Base-by-base conservation (phyloP, 2,888 invertebrate species). In the Seira ritae region DNA sequence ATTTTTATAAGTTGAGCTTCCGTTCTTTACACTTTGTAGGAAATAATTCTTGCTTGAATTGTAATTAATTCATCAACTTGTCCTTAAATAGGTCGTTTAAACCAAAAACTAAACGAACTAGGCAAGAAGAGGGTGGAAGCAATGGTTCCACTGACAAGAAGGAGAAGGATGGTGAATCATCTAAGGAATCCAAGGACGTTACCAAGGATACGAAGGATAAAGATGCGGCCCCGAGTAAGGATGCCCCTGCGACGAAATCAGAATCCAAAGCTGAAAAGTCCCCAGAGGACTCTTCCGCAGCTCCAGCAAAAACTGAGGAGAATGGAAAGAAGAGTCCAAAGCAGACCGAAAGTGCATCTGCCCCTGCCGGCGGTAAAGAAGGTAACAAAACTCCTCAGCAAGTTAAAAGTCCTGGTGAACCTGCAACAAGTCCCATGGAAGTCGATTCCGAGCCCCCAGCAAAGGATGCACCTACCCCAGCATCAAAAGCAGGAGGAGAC, bases 251-350 rank as follows among this genome's bases (percentile, higher is more conserved):
- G 6, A 12, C 12, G 6, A 42, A 42, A 42, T 42, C 42, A 12
- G 42, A 42, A 42, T 8, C 42, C 42, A 42, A 42, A 42, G 42
- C 42, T 8, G 42, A 68, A 68, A 17, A 66, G 66, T 66, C 66
- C 20, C 19, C n/a, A 66, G 68, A 31, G 31, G 1, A 1, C 12
- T 8, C 22, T 31, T 23, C 24, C 22, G 12, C 66, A 50, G 75
- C 70, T 4, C 20, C 31, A 23, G 60, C 42, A 15, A 85, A 84
- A 66, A 42, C 70, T 0, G 85, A 85, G 31, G 85, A 85, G 67
- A 86, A 82, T 74, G 86, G 81, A 8, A 67, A 22, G 0, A 86
- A 86, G 71, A 86, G 86, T 71, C 86, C 86, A 1, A 37, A 71
- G 23, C 12, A 60, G 19, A n/a, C n/a, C n/a, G n/a, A n/a, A n/a